Evolutionary conservation across 2,113 vertebrate genomes (phyloP), one percentile per base, ranked within the genome.

Genomic region (Todiramphus chloris): DNA sequence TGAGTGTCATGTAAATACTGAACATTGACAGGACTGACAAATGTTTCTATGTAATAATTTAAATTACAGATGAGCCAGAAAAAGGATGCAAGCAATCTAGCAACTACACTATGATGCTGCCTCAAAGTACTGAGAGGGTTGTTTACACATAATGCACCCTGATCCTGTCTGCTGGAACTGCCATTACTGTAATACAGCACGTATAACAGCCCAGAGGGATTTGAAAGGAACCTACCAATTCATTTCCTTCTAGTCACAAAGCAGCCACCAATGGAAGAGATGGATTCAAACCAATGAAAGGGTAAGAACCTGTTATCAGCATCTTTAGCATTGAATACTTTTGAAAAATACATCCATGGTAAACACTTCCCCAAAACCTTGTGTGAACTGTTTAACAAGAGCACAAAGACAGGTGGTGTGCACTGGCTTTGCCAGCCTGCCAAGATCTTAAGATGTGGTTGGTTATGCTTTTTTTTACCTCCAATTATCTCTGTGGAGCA

Each of bases 1-100:
- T 72, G 48, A 83, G 76, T 37, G 53, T 62, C 23, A 31, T 56
- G 18, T 77, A 81, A 92, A 83, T 78, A 51, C 33, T 63, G 63
- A 60, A 9, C 33, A 64, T 41, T 5, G 6, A n/a, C 44, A 72
- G 35, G 62, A 69, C 73, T 63, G 56, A 73, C 37, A 92, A 43
- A 51, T 64, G 21, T 62, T 92, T 90, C 73, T n/a, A 11, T 41
- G 25, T 60, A 78, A 72, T 70, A 78, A 81, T 72, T 91, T 82
- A 76, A 92, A 90, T 94, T 87, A 89, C 48, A 93, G 66, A 37
- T 75, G 73, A 89, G 87, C 46, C 48, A 86, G 64, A 44, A 96
- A 67, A 79, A 82, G 18, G 17, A 46, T 92, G 76, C 24, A 68
- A 48, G 72, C 37, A 55, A 73, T 90, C 75, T 80, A 48, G 59